Base-by-base conservation (phyloP, 1,140 invertebrate species). In the Hylyphantes graminicola region DNA sequence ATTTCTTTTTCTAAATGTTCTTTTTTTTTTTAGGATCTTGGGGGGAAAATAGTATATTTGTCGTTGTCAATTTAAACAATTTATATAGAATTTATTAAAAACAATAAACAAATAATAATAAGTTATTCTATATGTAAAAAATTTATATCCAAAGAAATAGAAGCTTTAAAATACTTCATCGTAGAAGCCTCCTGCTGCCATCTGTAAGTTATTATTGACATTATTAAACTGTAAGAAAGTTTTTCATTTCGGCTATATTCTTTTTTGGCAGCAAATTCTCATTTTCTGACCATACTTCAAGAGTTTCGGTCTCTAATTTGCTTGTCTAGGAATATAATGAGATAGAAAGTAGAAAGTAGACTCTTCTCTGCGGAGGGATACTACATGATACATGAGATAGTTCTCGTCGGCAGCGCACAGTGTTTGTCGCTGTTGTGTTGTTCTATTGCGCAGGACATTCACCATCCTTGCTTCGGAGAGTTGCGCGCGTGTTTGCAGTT, bases 361-460 rank as follows among this genome's bases (percentile, higher is more conserved):
- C 80, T 82, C 35, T 65, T 82, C 75, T 6, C 17, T 53, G 70
- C 80, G 80, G 80, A 82, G 67, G 80, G 13, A n/a, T 55, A 65
- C 70, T 35, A n/a, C n/a, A n/a, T n/a, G n/a, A n/a, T n/a, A 48
- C 8, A 74, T 65, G 9, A 10, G 48, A 8, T 74, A 74, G 65
- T 57, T 73, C 64, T 55, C 15, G 53, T 17, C 55, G 57, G 21
- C 55, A 6, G 10, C 55, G 57, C 11, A 10, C 35, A 51, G 59
- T 74, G 61, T 50, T 35, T 65, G 57, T 72, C 75, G 35, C 59
- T 54, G 53, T 59, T 59, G 59, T 65, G 80, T 59, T 59, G 59
- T 65, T 70, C 10, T 73, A 82, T 82, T 82, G 80, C 80, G 80
- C 75, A 82, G 68, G 54, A 55, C 80, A 74, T n/a, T 61, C 65